Conservation (phyloP, 2,888 invertebrate genomes). For the Anaspis maculata region DNA sequence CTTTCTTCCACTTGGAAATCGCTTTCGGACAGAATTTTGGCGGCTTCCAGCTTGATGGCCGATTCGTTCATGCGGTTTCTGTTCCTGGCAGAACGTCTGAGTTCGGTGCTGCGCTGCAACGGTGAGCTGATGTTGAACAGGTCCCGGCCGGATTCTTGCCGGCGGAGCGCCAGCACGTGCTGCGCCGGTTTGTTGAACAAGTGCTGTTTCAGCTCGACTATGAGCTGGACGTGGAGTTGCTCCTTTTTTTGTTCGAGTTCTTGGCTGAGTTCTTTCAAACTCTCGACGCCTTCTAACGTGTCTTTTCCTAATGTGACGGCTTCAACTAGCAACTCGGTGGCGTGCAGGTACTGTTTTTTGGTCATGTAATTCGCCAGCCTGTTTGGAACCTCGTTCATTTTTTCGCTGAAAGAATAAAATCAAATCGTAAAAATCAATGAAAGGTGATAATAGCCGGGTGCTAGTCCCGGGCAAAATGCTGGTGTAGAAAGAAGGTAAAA, state of each 20-base stretch:
- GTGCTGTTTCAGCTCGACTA: conserved; percentile 64
- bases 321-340: conserved; percentile 70
- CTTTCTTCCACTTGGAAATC: conserved; percentile 49
- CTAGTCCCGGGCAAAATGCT: too few relatives aligned
- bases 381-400: conserved; percentile 65
- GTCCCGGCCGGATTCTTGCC: conserved; percentile 54
- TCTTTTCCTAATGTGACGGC: conserved; percentile 62
- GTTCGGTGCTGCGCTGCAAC: conserved; percentile 50
- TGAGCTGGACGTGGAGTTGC: conserved; percentile 58
- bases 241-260: conserved; percentile 65
- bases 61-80: conserved; percentile 39
- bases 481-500: too few relatives aligned
- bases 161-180: conserved; percentile 43
- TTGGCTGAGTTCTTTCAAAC: conserved; percentile 66
- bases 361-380: conserved; percentile 56
- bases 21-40: conserved; percentile 12
- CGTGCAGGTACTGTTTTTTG: conserved; percentile 75
- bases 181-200: conserved; percentile 50
- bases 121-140: conserved; percentile 41
- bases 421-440: too few relatives aligned
- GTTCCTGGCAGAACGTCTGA: conserved; percentile 50
- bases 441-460: too few relatives aligned
- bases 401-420: conserved; percentile 49
- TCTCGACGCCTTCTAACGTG: conserved; percentile 73
- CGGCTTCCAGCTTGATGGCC: background rate